Evolutionary conservation across 1,140 invertebrate species (phyloP).

Genomic region (Coenobita brevimanus): DNA sequence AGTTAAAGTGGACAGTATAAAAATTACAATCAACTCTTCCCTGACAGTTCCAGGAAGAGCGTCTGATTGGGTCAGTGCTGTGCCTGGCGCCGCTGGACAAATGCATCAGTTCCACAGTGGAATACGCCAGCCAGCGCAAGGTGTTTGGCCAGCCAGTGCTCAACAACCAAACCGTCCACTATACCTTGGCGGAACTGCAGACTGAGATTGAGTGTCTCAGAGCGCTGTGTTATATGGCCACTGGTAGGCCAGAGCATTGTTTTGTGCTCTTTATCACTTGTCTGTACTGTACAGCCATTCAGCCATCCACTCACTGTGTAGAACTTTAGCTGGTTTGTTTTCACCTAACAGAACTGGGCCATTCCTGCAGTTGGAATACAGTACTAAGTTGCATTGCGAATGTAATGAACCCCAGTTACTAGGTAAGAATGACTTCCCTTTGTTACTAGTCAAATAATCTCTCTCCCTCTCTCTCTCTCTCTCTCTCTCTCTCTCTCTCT

Average conservation of each 20-base stretch:
- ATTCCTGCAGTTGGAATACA: too few relatives aligned
- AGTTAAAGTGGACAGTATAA: constrained; percentile 70
- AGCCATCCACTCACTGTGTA: background rate
- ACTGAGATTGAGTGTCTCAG: constrained; percentile 86
- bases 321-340: too few relatives aligned
- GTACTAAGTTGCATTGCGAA: background rate
- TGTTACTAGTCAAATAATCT: too few relatives aligned
- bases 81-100: constrained; percentile 95
- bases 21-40: constrained; percentile 15
- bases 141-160: constrained; percentile 92
- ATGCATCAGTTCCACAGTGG: constrained; percentile 92
- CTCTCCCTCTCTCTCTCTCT: too few relatives aligned
- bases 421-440: too few relatives aligned
- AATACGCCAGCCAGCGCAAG: constrained; percentile 94
- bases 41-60: constrained; percentile 76
- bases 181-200: constrained; percentile 97
- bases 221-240: constrained; percentile 59
- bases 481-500: too few relatives aligned
- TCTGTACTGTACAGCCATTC: background rate
- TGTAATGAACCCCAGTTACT: background rate
- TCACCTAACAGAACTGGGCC: too few relatives aligned
- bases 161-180: constrained; percentile 85
- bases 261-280: too few relatives aligned
- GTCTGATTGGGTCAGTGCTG: constrained; percentile 95
- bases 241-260: too few relatives aligned